A percentile compares a stretch with the other conserved stretches of the same genome.
Evolutionary conservation across 2,888 invertebrate species (phyloP).

Genomic region (Drosophila eohydei): DNA sequence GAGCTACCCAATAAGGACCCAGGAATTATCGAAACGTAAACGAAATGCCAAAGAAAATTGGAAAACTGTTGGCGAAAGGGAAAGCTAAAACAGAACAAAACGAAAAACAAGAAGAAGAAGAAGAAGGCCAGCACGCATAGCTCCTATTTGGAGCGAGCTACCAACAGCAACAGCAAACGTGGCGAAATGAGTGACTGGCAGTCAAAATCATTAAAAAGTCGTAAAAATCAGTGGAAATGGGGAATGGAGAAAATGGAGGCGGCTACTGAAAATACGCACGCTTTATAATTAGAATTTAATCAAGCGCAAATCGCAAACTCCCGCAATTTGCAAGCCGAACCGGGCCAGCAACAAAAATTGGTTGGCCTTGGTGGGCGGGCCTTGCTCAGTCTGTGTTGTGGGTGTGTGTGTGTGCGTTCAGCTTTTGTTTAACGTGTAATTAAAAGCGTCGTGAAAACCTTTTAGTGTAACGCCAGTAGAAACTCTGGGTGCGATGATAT

Average conservation of each 20-base stretch:
- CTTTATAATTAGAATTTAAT: slow-evolving; percentile 81
- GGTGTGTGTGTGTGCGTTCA: slow-evolving; percentile 32
- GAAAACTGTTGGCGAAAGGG: slow-evolving; percentile 58
- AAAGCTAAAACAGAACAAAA: slow-evolving; percentile 19
- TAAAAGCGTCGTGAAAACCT: slow-evolving; percentile 75
- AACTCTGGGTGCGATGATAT: slow-evolving; percentile 51
- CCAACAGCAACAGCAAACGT: slow-evolving; percentile 43
- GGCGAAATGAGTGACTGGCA: slow-evolving; percentile 80
- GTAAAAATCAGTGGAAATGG: slow-evolving; percentile 77
- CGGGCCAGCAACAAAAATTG: slow-evolving; percentile 36
- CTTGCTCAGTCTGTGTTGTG: background rate
- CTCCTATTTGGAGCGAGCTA: slow-evolving; percentile 2
- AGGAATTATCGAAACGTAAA: slow-evolving; percentile 68
- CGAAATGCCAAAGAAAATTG: slow-evolving; percentile 76
- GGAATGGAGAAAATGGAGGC: slow-evolving; percentile 19
- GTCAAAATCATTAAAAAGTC: slow-evolving; percentile 81
- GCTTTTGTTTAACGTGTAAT: slow-evolving; percentile 78
- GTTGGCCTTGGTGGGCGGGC: slow-evolving; percentile 19
- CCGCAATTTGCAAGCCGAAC: slow-evolving; percentile 53
- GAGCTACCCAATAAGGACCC: slow-evolving; percentile 40
- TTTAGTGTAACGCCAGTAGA: slow-evolving; percentile 63
- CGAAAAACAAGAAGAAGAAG: background rate
- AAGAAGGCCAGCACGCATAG: slow-evolving; percentile 23
- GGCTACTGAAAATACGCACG: slow-evolving; percentile 69
- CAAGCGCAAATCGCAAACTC: slow-evolving; percentile 79